phyloP scores from a whole-genome alignment of 2,888 invertebrate genomes.

The Agonopterix arenella region DNA sequence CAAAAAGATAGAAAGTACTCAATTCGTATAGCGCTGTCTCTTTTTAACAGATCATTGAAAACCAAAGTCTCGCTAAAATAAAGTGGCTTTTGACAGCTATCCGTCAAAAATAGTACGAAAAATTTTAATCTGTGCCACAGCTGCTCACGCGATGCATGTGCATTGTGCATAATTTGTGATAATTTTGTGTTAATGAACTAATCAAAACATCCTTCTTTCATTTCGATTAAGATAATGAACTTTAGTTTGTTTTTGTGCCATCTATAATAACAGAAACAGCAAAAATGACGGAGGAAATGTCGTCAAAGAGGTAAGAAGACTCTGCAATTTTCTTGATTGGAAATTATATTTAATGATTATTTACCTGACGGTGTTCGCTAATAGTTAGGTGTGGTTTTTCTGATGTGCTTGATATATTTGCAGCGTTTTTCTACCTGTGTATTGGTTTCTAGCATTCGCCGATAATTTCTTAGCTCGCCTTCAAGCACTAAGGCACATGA shows the following conservation, averaged over 20 bases:
- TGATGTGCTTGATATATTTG: not conserved
- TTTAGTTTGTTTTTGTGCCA: conserved; percentile 28
- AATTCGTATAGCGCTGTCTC: not conserved
- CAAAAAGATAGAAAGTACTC: not conserved
- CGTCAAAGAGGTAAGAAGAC: conserved; percentile 63
- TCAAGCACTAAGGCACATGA: too few relatives aligned
- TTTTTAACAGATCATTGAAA: not conserved
- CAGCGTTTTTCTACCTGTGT: not conserved
- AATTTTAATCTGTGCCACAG: conserved; percentile 5
- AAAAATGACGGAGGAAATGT: conserved; percentile 65
- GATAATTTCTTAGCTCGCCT: too few relatives aligned
- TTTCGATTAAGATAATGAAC: conserved; percentile 37
- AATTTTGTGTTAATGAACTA: conserved; percentile 20
- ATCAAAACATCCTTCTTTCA: conserved; percentile 11
- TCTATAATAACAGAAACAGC: conserved; percentile 31
- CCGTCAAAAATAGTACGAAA: not conserved
- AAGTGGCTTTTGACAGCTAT: conserved; percentile 4
- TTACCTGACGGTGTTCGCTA: conserved; percentile 1
- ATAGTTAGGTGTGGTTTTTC: not conserved
- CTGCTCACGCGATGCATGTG: conserved; percentile 8
- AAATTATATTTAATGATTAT: conserved; percentile 5
- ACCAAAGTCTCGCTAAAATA: not conserved
- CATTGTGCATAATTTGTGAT: conserved; percentile 10
- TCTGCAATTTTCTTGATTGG: not conserved
- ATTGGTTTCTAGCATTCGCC: not conserved